A percentile compares a stretch with the other conserved stretches of the same genome.
Conservation (phyloP, 1,140 invertebrate genomes). For the Atta cephalotes region DNA sequence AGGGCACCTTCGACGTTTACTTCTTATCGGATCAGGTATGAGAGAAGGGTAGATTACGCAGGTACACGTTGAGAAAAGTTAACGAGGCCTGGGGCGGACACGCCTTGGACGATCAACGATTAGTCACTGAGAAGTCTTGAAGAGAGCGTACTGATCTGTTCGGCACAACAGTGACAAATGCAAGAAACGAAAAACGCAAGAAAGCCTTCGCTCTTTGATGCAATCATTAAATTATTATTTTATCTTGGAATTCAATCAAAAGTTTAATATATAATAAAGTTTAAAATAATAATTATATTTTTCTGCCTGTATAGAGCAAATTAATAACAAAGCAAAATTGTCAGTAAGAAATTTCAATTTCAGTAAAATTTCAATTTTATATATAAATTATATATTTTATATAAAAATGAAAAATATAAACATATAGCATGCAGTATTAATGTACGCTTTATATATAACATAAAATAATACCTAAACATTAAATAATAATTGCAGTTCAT, state of each 20-base stretch:
- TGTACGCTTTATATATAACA: not conserved
- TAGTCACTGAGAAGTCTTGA: conserved; percentile 68
- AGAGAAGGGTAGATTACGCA: not conserved
- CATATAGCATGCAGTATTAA: no score
- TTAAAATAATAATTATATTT: not conserved
- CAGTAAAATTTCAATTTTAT: no score
- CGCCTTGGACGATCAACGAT: conserved; percentile 63
- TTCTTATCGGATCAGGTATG: conserved; percentile 49
- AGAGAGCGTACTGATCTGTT: conserved; percentile 49
- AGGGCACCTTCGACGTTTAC: conserved; percentile 41
- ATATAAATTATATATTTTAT: no score
- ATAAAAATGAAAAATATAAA: no score
- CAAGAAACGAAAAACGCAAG: conserved; percentile 10
- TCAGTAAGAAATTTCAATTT: not conserved
- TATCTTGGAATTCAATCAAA: not conserved
- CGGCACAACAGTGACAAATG: conserved; percentile 66
- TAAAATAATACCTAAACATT: not conserved
- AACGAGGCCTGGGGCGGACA: conserved; percentile 60
- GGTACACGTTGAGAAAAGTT: conserved; percentile 35
- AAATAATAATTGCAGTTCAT: not conserved
- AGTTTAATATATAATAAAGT: not conserved
- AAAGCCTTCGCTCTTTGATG: not conserved
- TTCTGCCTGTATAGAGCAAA: not conserved
- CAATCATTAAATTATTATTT: not conserved
- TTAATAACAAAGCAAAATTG: not conserved